A percentile compares a stretch with the other conserved stretches of the same genome.
These are phyloP conservation scores for Gnathonemus echidnorhynchus DNA, from an alignment of 2,113 vertebrate species.

Conservation along the genomic window DNA sequence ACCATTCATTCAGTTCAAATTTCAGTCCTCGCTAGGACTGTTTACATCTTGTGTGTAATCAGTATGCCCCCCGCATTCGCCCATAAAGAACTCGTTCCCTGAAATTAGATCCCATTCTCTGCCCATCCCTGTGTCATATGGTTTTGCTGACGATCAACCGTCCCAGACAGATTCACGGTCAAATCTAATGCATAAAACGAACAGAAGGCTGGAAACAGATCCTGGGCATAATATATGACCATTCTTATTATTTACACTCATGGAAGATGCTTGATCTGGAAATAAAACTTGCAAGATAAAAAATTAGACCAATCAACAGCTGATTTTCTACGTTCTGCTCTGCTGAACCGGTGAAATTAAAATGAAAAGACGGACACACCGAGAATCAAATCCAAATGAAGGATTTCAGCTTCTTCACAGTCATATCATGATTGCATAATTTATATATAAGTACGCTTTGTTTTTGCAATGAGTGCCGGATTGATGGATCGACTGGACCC, in stretches of 20 bases:
- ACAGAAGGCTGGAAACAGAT: background rate
- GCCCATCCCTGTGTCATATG: background rate
- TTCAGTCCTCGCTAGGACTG: background rate
- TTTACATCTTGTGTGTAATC: background rate
- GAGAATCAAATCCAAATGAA: background rate
- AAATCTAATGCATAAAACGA: background rate
- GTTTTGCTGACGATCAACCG: background rate
- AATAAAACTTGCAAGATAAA: background rate
- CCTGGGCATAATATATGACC: background rate
- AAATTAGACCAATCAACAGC: background rate
- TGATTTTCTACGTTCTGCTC: background rate
- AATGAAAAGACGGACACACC: background rate
- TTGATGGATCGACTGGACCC: conserved; percentile 1
- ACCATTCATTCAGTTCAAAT: background rate
- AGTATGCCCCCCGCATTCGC: background rate
- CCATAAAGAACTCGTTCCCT: background rate
- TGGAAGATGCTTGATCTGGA: background rate
- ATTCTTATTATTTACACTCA: background rate
- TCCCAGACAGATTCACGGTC: background rate
- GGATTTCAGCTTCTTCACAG: background rate
- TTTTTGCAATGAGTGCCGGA: background rate
- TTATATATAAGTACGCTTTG: background rate
- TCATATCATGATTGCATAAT: background rate
- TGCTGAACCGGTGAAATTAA: background rate
- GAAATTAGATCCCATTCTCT: background rate